phyloP scores from a whole-genome alignment of 2,797 vertebrate genomes.

The Hyperoplus lanceolatus region DNA sequence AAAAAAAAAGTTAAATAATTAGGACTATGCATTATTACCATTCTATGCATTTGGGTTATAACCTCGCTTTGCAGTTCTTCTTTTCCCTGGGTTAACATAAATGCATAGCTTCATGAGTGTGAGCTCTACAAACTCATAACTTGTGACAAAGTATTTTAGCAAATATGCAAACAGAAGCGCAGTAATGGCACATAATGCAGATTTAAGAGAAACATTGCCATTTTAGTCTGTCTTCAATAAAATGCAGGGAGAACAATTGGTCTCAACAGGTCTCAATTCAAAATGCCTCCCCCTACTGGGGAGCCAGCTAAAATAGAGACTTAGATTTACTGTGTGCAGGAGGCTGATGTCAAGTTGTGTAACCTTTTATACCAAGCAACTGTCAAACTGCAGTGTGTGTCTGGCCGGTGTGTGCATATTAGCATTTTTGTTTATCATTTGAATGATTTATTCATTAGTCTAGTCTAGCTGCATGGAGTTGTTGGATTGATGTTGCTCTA shows the following conservation, averaged over 20 bases:
- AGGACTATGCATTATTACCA: background rate
- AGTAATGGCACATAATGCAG: background rate
- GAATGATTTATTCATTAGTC: background rate
- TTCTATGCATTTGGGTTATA: background rate
- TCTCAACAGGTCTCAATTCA: background rate
- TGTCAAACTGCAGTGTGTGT: background rate
- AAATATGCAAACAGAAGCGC: no score
- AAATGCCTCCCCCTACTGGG: background rate
- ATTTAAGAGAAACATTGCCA: constrained; percentile 1
- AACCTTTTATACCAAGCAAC: background rate
- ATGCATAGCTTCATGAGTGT: background rate
- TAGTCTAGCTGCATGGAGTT: background rate
- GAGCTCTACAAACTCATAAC: background rate
- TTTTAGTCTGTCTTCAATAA: constrained; percentile 6
- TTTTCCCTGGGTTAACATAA: background rate
- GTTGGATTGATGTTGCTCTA: constrained; percentile 1
- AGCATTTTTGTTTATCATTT: background rate
- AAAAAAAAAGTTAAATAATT: background rate
- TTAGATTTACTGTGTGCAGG: background rate
- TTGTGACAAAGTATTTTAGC: background rate
- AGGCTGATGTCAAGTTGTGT: constrained; percentile 3
- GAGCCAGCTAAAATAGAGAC: background rate
- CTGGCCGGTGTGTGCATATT: background rate
- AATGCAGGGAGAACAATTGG: background rate
- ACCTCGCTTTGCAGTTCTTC: background rate